Percentiles rank a stretch among this genome's conserved stretches.
Conservation (phyloP, 2,113 vertebrate species). For the Amblyopsis rosae region DNA sequence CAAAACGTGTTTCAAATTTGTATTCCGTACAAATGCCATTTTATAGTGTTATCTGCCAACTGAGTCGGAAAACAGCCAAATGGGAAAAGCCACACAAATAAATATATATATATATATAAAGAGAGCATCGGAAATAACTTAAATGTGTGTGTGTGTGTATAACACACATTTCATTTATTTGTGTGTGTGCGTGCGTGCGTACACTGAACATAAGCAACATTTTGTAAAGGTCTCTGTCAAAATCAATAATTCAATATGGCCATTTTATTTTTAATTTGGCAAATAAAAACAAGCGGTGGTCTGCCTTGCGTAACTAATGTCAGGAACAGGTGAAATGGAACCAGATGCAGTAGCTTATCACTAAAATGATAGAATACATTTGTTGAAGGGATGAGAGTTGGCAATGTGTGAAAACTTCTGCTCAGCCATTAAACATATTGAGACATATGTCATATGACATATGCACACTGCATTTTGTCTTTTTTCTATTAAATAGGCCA, state of each 20-base stretch:
- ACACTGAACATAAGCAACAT: too few relatives aligned
- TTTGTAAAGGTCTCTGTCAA: slow-evolving; percentile 1
- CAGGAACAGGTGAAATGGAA: too few relatives aligned
- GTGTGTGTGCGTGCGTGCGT: background rate
- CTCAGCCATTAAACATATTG: background rate
- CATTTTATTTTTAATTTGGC: background rate
- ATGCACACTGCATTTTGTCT: too few relatives aligned
- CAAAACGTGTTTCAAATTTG: slow-evolving; percentile 15
- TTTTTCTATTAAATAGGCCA: background rate
- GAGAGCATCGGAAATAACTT: slow-evolving; percentile 11
- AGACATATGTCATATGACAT: too few relatives aligned
- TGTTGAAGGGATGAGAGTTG: background rate
- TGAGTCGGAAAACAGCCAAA: slow-evolving; percentile 11
- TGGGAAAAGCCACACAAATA: background rate
- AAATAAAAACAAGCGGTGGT: background rate
- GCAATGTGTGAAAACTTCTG: background rate
- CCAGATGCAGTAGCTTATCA: too few relatives aligned
- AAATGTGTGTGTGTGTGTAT: background rate
- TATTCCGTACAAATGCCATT: slow-evolving; percentile 23
- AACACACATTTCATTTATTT: background rate
- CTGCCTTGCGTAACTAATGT: background rate
- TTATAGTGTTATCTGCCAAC: slow-evolving; percentile 13
- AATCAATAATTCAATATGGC: slow-evolving; percentile 4
- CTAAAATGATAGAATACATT: background rate
- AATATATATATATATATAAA: background rate